Conservation (phyloP, 2,797 vertebrate genomes). For the Dromococcyx pavoninus region DNA sequence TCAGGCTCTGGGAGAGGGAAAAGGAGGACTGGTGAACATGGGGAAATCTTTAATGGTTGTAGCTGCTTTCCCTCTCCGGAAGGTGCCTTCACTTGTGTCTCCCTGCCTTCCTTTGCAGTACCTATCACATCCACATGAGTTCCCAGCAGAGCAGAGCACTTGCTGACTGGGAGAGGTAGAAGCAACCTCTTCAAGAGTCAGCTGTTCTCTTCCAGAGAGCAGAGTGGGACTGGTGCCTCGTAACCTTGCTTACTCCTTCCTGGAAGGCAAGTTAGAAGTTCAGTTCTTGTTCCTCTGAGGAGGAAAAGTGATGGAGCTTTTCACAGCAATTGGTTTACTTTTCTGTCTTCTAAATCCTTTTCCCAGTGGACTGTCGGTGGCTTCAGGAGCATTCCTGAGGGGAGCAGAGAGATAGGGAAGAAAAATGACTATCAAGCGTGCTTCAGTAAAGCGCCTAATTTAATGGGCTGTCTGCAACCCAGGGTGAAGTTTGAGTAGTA, state of each 20-base stretch:
- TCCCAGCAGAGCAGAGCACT: not conserved
- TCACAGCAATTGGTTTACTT: not conserved
- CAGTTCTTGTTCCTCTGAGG: not conserved
- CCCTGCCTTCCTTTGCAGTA: not conserved
- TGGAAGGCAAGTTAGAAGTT: not conserved
- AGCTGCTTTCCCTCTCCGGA: rapidly evolving
- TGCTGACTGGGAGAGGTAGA: not conserved
- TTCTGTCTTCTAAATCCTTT: not conserved
- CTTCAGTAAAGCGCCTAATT: not conserved
- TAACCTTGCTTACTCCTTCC: not conserved
- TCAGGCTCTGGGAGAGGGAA: not conserved
- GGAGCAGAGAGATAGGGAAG: not conserved
- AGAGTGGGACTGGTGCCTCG: not conserved
- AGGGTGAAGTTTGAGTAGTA: not conserved
- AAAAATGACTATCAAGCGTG: not conserved
- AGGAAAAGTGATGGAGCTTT: not conserved
- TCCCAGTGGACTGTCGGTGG: not conserved
- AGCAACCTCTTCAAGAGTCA: not conserved
- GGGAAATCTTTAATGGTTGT: rapidly evolving
- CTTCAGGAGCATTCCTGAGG: not conserved
- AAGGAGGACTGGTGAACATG: rapidly evolving
- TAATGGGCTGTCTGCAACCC: not conserved
- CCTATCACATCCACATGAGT: rapidly evolving
- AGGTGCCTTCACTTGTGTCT: not conserved
- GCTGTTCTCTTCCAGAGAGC: not conserved